These are phyloP conservation scores for Lepus americanus DNA, from an alignment of 2,113 vertebrate genomes.

Conservation along the genomic window DNA sequence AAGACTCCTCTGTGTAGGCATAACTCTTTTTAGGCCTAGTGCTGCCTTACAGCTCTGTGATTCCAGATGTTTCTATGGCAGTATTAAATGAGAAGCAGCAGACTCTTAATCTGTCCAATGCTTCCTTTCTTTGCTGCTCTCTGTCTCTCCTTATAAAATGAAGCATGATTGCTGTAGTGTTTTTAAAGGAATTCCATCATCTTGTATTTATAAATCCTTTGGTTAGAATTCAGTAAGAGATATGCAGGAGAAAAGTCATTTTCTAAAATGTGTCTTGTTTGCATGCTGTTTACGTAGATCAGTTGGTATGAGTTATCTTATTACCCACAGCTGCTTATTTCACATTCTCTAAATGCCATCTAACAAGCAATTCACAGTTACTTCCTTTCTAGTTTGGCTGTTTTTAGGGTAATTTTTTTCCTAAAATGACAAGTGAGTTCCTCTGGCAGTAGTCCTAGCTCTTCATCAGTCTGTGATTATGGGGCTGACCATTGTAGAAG, in stretches of 20 bases:
- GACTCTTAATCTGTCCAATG: not conserved
- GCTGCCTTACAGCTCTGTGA: not conserved
- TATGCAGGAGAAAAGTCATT: constrained; percentile 39
- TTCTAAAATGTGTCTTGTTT: constrained; percentile 52
- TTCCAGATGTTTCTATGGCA: constrained; percentile 38
- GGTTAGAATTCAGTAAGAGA: constrained; percentile 52
- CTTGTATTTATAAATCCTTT: constrained; percentile 51
- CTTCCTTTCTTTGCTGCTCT: constrained; percentile 1
- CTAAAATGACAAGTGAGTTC: not conserved
- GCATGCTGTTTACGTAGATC: not conserved
- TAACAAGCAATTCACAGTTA: not conserved
- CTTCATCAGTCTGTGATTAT: not conserved
- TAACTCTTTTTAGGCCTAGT: not conserved
- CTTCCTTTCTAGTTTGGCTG: not conserved
- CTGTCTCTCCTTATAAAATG: constrained; percentile 50
- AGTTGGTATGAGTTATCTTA: not conserved
- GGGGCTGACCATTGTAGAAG: not conserved
- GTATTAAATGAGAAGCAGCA: not conserved
- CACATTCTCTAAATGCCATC: not conserved
- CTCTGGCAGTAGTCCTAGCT: not conserved
- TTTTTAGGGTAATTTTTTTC: constrained; percentile 9
- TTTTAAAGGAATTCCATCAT: constrained; percentile 32
- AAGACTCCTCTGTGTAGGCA: not conserved
- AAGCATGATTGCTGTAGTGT: constrained; percentile 35
- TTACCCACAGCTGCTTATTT: not conserved